Evolutionary conservation across 1,140 invertebrate species (phyloP).

Genomic region (Lasioglossum albipes): DNA sequence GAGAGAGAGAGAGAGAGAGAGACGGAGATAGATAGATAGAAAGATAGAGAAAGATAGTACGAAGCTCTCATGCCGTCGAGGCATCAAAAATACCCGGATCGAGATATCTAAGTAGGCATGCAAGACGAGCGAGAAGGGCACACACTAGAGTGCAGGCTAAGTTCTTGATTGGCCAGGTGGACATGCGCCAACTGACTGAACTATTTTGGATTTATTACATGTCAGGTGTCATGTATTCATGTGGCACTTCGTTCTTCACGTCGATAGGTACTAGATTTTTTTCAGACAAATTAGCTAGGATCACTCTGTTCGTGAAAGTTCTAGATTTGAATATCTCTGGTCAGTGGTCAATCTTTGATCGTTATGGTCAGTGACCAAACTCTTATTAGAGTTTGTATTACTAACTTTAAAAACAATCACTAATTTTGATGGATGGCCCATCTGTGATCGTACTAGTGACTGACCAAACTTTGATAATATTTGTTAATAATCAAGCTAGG

Average conservation of each 20-base stretch:
- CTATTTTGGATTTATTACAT: slow-evolving; percentile 60
- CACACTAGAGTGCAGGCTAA: slow-evolving; percentile 78
- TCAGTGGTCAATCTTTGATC: too few relatives aligned
- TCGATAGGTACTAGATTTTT: neutral
- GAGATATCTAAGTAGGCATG: slow-evolving; percentile 74
- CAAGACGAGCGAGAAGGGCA: slow-evolving; percentile 74
- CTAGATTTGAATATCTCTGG: too few relatives aligned
- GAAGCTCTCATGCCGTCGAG: slow-evolving; percentile 63
- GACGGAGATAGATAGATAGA: slow-evolving; percentile 21
- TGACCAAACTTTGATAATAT: too few relatives aligned
- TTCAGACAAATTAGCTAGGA: neutral
- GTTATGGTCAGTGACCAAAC: too few relatives aligned
- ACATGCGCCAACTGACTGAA: slow-evolving; percentile 77
- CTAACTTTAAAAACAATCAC: too few relatives aligned
- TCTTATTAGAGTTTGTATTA: too few relatives aligned
- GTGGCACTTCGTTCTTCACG: slow-evolving; percentile 72
- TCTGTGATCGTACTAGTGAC: too few relatives aligned
- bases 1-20: neutral
- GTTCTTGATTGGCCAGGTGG: slow-evolving; percentile 75
- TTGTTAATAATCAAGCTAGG: too few relatives aligned
- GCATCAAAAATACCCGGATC: slow-evolving; percentile 64
- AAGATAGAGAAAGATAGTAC: slow-evolving; percentile 33
- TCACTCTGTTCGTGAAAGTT: too few relatives aligned
- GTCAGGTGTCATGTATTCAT: slow-evolving; percentile 59
- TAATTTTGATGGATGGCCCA: too few relatives aligned